These are phyloP conservation scores for Zootermopsis nevadensis DNA, from an alignment of 2,888 invertebrate genomes.

Conservation along the genomic window DNA sequence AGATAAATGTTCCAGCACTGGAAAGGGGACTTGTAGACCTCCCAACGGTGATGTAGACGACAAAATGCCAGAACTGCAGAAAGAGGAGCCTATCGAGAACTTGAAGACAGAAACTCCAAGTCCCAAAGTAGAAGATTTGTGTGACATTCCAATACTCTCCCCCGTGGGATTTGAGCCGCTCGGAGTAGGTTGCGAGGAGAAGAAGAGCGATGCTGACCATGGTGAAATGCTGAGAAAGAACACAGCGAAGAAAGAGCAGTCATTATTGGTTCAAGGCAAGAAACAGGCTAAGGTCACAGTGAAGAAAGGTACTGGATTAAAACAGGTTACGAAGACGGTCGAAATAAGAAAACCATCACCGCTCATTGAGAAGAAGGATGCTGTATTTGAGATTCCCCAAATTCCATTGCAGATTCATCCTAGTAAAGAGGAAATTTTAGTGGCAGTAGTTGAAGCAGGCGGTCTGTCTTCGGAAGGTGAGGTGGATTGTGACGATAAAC, in stretches of 20 bases:
- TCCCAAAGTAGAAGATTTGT: conserved; percentile 26
- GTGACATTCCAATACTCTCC: conserved; percentile 45
- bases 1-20: neutral
- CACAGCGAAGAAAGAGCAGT: neutral
- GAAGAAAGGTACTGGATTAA: neutral
- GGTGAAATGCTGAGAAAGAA: neutral
- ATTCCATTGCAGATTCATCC: neutral
- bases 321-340: neutral
- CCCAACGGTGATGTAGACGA: conserved; percentile 43
- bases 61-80: conserved; percentile 50
- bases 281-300: neutral
- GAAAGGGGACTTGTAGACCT: neutral
- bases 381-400: neutral
- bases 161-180: conserved; percentile 30
- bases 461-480: neutral
- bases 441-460: neutral
- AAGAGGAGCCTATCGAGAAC: conserved; percentile 46
- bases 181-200: neutral
- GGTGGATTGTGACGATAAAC: neutral
- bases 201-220: neutral
- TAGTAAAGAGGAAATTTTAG: neutral
- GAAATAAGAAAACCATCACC: neutral
- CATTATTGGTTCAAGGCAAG: neutral
- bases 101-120: conserved; percentile 23
- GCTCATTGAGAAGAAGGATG: neutral